Evolutionary conservation across 1,140 invertebrate species (phyloP), one percentile per base, ranked within the genome.

Genomic region (Zaprionus africanus): DNA sequence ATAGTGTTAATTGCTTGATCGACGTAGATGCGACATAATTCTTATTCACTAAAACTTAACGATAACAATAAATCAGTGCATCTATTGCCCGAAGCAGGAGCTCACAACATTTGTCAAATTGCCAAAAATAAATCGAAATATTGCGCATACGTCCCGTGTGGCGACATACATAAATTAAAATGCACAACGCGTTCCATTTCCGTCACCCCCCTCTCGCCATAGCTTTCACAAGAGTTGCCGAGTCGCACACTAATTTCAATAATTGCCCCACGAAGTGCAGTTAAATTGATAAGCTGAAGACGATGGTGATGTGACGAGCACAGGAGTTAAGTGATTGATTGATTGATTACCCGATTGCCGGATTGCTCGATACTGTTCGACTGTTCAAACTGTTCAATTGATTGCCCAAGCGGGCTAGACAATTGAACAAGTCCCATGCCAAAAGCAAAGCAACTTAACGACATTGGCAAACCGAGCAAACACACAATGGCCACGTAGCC

Each of bases 181-280:
- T 72, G 46, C 22, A 54, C 71, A 49, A 56, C 34, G 34, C n/a
- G 22, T 64, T 59, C 41, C 59, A 59, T 58, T 53, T 9, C 26
- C 41, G 38, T 41, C n/a, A n/a, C n/a, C 36, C 54, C 24, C 51
- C 3, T 34, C 41, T 12, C 54, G 34, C 9, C 9, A 34, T 0
- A 11, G 9, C 31, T 11, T 9, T 34, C 31, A 9, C 28, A 9
- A 31, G 28, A 31, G 58, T n/a, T 6, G 12, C 38, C 61, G 58
- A 58, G 15, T 28, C 36, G 22, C 43, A 53, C 41, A 63, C 49
- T 36, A 68, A 68, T 68, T 80, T 78, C 64, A 81, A 34, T 78
- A 88, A 78, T 80, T 88, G 78, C 78, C 28, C 77, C 63, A 41
- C 51, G 62, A 57, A 61, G 69, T 72, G 74, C 61, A 76, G 28